These are phyloP conservation scores for Sesia apiformis DNA, from an alignment of 2,888 invertebrate genomes.

Conservation along the genomic window DNA sequence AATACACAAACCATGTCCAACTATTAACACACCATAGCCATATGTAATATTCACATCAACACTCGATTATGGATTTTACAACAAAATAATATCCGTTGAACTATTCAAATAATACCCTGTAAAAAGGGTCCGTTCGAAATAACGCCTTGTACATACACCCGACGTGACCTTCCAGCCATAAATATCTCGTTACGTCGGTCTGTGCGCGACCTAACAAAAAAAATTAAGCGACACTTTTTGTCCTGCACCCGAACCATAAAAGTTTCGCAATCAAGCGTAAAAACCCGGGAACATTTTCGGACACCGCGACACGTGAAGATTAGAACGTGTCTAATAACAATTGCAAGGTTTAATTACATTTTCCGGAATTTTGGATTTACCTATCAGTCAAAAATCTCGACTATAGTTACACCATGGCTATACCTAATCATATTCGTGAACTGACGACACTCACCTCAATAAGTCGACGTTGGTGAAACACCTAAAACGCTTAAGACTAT, in stretches of 20 bases:
- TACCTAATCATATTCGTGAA: no score
- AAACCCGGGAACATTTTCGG: slow-evolving; percentile 33
- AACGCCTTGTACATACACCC: slow-evolving; percentile 34
- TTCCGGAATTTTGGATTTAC: background rate
- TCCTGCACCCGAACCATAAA: slow-evolving; percentile 27
- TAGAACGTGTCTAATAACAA: background rate
- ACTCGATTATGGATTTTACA: no score
- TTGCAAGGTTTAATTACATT: background rate
- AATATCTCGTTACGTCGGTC: slow-evolving; percentile 50
- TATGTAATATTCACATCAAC: no score
- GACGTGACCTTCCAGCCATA: slow-evolving; percentile 36
- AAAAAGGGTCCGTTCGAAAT: slow-evolving; percentile 18
- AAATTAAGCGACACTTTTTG: slow-evolving; percentile 45
- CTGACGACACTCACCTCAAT: no score
- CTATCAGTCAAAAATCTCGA: no score
- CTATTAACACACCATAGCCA: no score
- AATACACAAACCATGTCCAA: no score
- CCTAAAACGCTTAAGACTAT: no score
- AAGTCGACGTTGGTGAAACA: no score
- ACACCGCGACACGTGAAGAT: background rate
- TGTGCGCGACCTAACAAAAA: slow-evolving; percentile 19
- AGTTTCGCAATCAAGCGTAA: slow-evolving; percentile 53
- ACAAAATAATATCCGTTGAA: no score
- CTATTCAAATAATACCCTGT: no score
- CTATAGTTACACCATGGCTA: no score